Conservation (phyloP, 2,113 vertebrate species). For the Ardeotis arabs region DNA sequence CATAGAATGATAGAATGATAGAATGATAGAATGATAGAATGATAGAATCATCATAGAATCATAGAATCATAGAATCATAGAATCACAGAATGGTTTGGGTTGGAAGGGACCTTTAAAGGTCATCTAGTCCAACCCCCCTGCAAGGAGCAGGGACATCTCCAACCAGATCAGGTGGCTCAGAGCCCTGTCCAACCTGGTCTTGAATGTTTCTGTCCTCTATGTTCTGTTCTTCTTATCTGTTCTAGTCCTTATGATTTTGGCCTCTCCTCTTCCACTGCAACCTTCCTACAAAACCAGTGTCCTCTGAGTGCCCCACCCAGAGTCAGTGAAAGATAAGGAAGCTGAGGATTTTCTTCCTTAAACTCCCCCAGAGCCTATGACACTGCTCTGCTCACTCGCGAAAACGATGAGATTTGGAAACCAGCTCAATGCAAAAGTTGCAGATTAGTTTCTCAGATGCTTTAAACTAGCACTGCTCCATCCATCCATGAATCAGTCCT, state of each 20-base stretch:
- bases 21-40: too few relatives aligned
- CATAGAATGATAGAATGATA: too few relatives aligned
- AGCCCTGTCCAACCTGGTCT: too few relatives aligned
- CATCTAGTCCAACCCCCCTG: too few relatives aligned
- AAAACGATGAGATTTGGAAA: not conserved
- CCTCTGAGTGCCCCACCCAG: not conserved
- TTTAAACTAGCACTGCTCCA: not conserved
- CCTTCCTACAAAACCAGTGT: not conserved
- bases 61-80: too few relatives aligned
- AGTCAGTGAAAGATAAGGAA: not conserved
- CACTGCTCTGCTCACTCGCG: not conserved
- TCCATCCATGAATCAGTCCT: not conserved
- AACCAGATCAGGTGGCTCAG: too few relatives aligned
- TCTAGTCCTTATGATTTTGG: not conserved
- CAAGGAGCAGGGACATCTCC: too few relatives aligned
- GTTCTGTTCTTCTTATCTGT: not conserved
- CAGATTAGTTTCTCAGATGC: not conserved
- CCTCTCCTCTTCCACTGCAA: not conserved
- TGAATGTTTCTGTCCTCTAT: too few relatives aligned
- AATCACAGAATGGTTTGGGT: too few relatives aligned
- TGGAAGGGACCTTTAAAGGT: too few relatives aligned
- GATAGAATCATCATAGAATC: too few relatives aligned
- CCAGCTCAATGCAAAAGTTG: not conserved
- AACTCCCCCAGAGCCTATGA: not conserved
- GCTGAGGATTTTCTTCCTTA: not conserved